Conservation (phyloP, 1,140 invertebrate genomes). For the Macrotrachela quadricornifera region DNA sequence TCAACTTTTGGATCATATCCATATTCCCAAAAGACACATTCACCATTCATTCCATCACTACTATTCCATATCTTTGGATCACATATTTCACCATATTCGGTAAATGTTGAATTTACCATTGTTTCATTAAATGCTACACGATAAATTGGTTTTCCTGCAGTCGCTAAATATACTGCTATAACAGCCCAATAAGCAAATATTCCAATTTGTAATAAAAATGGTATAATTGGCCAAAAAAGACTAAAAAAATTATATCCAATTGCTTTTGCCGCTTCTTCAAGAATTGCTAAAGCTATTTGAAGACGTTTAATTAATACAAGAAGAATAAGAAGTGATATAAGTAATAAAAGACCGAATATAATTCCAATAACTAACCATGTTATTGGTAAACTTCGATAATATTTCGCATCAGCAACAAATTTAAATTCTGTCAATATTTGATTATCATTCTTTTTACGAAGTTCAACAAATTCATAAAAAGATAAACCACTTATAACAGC, state of each 20-base stretch:
- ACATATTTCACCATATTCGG: too few relatives aligned
- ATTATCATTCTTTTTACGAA: neutral
- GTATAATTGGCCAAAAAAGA: conserved; percentile 68
- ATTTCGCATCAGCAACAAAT: neutral
- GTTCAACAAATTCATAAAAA: neutral
- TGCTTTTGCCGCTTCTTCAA: conserved; percentile 61
- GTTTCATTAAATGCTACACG: neutral
- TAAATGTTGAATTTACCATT: neutral
- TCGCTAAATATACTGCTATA: conserved; percentile 43
- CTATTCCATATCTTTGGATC: too few relatives aligned
- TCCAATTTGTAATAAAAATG: conserved; percentile 55
- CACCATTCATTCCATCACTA: too few relatives aligned
- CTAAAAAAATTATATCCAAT: conserved; percentile 58
- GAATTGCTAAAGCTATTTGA: conserved; percentile 63
- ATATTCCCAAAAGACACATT: neutral
- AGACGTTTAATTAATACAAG: conserved; percentile 41
- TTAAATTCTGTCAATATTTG: neutral
- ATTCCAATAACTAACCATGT: conserved; percentile 4
- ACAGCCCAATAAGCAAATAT: conserved; percentile 48
- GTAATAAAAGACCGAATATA: neutral
- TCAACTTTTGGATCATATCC: neutral
- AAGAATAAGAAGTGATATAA: neutral
- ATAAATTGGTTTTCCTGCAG: conserved; percentile 16
- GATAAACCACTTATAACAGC: conserved; percentile 13
- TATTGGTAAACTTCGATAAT: neutral